These are phyloP conservation scores for Geothlypis trichas DNA, from an alignment of 2,113 vertebrate genomes.

Conservation along the genomic window DNA sequence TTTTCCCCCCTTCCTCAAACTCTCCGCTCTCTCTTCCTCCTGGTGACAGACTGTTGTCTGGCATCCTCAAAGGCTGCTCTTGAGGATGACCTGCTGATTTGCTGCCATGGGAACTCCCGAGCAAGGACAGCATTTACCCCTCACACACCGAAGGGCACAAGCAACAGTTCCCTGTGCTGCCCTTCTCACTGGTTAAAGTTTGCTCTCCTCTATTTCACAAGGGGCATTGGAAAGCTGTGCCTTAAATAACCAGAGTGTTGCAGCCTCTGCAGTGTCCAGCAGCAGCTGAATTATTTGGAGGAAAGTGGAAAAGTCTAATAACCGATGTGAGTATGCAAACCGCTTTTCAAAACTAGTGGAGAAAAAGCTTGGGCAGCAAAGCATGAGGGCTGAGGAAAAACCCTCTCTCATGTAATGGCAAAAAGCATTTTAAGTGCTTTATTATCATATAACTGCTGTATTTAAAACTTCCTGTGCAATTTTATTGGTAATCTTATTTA, in stretches of 20 bases:
- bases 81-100: constrained; percentile 55
- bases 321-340: neutral
- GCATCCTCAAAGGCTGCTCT: constrained; percentile 27
- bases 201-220: neutral
- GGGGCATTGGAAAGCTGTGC: neutral
- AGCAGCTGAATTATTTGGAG: neutral
- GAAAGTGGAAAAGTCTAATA: neutral
- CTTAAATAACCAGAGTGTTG: neutral
- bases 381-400: neutral
- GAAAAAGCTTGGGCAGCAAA: constrained; percentile 34
- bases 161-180: neutral
- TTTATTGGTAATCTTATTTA: neutral
- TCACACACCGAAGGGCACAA: neutral
- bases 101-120: constrained; percentile 46
- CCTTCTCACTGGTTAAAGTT: neutral
- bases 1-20: neutral
- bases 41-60: neutral
- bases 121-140: constrained; percentile 5
- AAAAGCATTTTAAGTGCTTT: neutral
- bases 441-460: neutral
- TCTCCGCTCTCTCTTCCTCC: neutral
- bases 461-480: constrained; percentile 36
- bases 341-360: neutral
- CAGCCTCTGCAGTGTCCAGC: neutral
- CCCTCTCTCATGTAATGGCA: neutral